Evolutionary conservation across 2,113 vertebrate species (phyloP), one percentile per base, ranked within the genome.

Genomic region (Pachyramphus minor): DNA sequence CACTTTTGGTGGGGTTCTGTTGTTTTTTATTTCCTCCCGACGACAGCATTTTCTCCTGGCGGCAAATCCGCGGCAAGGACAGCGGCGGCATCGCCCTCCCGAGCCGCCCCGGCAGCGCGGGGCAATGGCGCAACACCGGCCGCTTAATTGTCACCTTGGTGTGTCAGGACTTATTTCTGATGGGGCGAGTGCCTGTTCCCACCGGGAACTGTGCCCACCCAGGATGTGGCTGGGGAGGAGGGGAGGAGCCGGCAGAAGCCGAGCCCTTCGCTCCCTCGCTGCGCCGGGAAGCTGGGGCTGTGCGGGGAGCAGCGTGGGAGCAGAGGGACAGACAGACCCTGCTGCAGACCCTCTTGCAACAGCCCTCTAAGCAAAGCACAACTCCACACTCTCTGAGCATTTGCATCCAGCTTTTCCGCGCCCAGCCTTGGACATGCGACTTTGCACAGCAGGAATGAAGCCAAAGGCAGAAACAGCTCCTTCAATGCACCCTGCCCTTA

Each of bases 401-500:
- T 37, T 25, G 33, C 41, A 56, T 2, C 42, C 67, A 24, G 42
- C 5, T 86, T 82, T 35, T 20, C 20, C 17, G 10, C 52, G n/a
- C 27, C 10, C n/a, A 5, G 37, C 37, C 50, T 22, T 1, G 6
- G 4, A 25, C 7, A 0, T 6, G 5, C 8, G 74, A 45, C 64
- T 78, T 66, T 35, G 30, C 37, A 33, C 15, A 42, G 45, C 41
- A 41, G 37, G 62, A 83, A n/a, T 49, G 53, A 83, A 89, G 28
- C 18, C 52, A 17, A 71, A 79, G 18, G 52, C 47, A 58, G 12
- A 15, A 90, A 13, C 52, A 39, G 35, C 14, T 89, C n/a, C 31
- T 75, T 84, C 53, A 24, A 24, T 22, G 11, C 76, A 12, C 35
- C 42, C 39, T 31, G 47, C 37, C 31, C 52, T 79, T 42, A 59